A percentile compares a stretch with the other conserved stretches of the same genome.
These are phyloP conservation scores for Brachyistius frenatus DNA, from an alignment of 2,113 vertebrate species.

Conservation along the genomic window DNA sequence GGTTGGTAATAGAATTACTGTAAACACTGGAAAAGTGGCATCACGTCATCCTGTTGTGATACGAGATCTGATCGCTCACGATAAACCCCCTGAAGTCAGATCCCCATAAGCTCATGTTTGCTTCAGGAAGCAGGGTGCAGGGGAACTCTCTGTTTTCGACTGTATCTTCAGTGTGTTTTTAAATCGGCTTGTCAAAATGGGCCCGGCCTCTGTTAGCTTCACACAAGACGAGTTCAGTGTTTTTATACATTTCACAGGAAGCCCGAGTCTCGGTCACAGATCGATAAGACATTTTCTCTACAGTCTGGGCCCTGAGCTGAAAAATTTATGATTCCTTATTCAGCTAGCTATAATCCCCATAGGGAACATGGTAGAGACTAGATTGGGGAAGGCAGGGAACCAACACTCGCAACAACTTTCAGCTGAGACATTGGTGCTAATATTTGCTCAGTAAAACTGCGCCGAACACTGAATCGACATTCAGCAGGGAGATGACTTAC, in stretches of 20 bases:
- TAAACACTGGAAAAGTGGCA: too few relatives aligned
- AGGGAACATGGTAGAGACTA: background rate
- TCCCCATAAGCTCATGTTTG: background rate
- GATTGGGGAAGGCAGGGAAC: background rate
- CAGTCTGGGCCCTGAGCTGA: background rate
- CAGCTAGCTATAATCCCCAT: background rate
- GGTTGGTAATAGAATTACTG: too few relatives aligned
- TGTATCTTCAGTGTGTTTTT: background rate
- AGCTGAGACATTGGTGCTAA: background rate
- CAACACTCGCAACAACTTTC: background rate
- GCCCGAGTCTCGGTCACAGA: background rate
- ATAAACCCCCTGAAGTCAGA: too few relatives aligned
- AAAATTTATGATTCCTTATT: background rate
- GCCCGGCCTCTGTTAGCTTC: background rate
- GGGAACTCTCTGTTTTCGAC: background rate
- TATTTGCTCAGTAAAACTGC: background rate
- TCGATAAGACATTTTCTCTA: background rate
- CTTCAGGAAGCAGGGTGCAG: background rate
- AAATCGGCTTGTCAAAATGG: fast-evolving
- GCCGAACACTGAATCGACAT: background rate
- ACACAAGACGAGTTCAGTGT: background rate
- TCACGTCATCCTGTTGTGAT: too few relatives aligned
- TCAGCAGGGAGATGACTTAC: background rate
- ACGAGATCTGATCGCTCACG: too few relatives aligned
- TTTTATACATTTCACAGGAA: background rate